A percentile compares a stretch with the other conserved stretches of the same genome.
Conservation (phyloP, 1,140 invertebrate species). For the Panagrolaimus sp. region DNA sequence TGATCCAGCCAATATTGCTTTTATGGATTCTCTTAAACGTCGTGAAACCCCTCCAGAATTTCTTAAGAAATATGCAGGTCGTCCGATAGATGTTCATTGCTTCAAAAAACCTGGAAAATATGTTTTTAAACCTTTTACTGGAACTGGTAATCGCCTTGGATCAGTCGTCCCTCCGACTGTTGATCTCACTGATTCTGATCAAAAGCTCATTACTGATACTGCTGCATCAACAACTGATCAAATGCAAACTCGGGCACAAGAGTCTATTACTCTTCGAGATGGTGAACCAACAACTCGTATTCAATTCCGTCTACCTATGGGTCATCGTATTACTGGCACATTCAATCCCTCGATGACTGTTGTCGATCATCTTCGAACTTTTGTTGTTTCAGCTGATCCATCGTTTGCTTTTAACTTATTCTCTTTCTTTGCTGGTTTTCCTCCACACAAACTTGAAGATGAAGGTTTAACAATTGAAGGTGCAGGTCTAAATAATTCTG, state of each 20-base stretch:
- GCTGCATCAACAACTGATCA: neutral
- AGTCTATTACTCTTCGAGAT: neutral
- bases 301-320: slow-evolving; percentile 2
- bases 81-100: slow-evolving; percentile 6
- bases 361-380: slow-evolving; percentile 1
- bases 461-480: neutral
- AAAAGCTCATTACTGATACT: neutral
- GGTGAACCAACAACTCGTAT: slow-evolving; percentile 2
- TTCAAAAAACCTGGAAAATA: slow-evolving; percentile 11
- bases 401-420: neutral
- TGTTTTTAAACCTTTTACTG: slow-evolving; percentile 8
- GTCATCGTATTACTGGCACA: slow-evolving; percentile 9
- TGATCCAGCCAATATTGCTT: neutral
- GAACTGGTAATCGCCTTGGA: slow-evolving; percentile 3
- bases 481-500: slow-evolving; percentile 3
- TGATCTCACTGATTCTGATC: neutral
- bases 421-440: neutral
- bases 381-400: slow-evolving; percentile 5
- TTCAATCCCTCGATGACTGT: neutral
- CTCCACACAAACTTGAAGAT: neutral
- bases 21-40: slow-evolving; percentile 1
- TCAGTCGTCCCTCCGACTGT: neutral
- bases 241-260: slow-evolving; percentile 4
- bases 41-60: slow-evolving; percentile 2
- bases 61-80: neutral